phyloP scores from a whole-genome alignment of 1,140 invertebrate species.

The Sinonovacula constricta region DNA sequence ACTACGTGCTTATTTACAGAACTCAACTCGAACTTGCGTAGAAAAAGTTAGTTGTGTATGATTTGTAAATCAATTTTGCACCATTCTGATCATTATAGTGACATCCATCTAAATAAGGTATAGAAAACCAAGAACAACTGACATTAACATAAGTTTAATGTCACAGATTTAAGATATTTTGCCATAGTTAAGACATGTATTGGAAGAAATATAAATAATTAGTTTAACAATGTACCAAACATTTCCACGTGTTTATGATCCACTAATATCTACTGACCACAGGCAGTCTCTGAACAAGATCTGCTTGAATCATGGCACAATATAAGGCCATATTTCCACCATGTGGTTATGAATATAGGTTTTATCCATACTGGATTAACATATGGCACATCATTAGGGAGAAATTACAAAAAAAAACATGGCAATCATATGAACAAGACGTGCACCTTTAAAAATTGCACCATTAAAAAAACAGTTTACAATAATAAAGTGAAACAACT shows the following conservation, averaged over 20 bases:
- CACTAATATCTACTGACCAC: background rate
- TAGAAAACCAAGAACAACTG: too few species aligned
- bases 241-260: background rate
- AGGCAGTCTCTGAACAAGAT: background rate
- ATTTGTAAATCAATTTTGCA: too few species aligned
- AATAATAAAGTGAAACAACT: conserved; percentile 47
- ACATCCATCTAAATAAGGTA: too few species aligned
- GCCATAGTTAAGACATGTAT: too few species aligned
- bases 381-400: conserved; percentile 6
- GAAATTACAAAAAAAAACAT: conserved; percentile 16
- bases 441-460: conserved; percentile 46
- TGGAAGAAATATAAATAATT: too few species aligned
- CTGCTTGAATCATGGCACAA: background rate
- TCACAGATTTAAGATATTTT: too few species aligned
- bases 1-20: too few species aligned
- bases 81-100: too few species aligned
- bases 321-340: background rate
- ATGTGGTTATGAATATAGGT: background rate
- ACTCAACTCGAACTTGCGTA: too few species aligned
- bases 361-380: too few species aligned
- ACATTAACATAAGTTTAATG: too few species aligned
- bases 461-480: conserved; percentile 30
- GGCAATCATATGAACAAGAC: conserved; percentile 4
- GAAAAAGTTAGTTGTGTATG: too few species aligned
- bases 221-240: background rate